phyloP scores from a whole-genome alignment of 2,888 invertebrate genomes.

The Coenonympha arcania region DNA sequence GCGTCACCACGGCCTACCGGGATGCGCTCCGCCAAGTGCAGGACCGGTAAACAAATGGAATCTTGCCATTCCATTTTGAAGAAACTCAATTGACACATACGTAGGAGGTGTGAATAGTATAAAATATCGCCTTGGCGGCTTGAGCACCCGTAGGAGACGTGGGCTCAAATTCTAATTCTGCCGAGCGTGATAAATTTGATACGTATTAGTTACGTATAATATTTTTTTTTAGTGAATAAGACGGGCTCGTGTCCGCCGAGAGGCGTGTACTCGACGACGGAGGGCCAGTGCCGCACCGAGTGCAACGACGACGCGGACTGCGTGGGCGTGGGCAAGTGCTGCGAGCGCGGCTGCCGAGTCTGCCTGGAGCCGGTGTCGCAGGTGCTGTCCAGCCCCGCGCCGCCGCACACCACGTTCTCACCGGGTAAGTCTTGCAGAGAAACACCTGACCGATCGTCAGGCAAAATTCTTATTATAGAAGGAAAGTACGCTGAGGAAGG shows the following conservation, averaged over 20 bases:
- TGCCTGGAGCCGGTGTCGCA: conserved; percentile 67
- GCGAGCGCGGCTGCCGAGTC: conserved; percentile 81
- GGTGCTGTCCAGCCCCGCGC: conserved; percentile 19
- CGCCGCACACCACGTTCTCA: conserved; percentile 29
- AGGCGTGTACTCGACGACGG: conserved; percentile 60
- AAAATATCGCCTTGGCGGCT: too few species aligned
- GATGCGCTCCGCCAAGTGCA: conserved; percentile 74
- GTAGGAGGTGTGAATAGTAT: too few species aligned
- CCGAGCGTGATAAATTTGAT: too few species aligned
- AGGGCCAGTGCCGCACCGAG: conserved; percentile 76
- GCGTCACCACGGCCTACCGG: conserved; percentile 77
- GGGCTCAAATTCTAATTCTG: too few species aligned
- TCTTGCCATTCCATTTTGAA: too few species aligned
- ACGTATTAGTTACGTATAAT: too few species aligned
- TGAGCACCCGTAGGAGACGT: too few species aligned
- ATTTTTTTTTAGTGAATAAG: conserved; percentile 77
- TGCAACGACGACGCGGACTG: conserved; percentile 90
- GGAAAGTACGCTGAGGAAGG: too few species aligned
- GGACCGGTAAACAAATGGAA: conserved; percentile 76
- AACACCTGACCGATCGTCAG: too few species aligned
- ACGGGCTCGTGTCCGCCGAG: conserved; percentile 45
- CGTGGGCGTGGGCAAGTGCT: conserved; percentile 84
- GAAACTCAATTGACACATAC: too few species aligned
- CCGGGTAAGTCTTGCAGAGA: too few species aligned
- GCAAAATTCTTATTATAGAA: too few species aligned